phyloP scores from a whole-genome alignment of 2,797 vertebrate genomes.

The Acipenser transmontanus region DNA sequence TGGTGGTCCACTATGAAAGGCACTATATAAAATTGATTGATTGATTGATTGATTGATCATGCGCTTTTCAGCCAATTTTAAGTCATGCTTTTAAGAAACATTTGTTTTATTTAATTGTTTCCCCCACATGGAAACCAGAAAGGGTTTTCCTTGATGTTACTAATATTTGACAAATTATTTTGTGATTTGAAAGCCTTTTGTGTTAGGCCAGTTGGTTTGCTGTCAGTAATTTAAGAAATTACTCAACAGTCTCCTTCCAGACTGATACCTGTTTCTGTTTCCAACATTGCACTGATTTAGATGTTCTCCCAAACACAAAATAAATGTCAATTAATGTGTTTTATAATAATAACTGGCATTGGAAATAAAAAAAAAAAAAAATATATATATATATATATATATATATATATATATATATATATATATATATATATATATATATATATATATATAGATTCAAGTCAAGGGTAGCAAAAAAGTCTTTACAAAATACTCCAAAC shows the following conservation, averaged over 20 bases:
- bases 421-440: too few relatives aligned
- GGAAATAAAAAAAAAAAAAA: too few relatives aligned
- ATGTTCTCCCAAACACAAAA: slow-evolving; percentile 6
- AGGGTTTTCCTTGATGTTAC: not conserved
- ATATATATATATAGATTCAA: too few relatives aligned
- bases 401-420: too few relatives aligned
- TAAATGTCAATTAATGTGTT: not conserved
- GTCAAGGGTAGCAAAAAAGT: too few relatives aligned
- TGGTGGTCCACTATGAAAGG: too few relatives aligned
- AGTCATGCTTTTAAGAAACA: not conserved
- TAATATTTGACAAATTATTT: not conserved
- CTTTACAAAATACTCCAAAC: too few relatives aligned
- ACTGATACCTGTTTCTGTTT: not conserved
- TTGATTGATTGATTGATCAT: too few relatives aligned
- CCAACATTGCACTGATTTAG: slow-evolving; percentile 1
- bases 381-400: too few relatives aligned
- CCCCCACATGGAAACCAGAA: not conserved
- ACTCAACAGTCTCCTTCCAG: slow-evolving; percentile 35
- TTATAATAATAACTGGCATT: too few relatives aligned
- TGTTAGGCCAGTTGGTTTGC: slow-evolving; percentile 51
- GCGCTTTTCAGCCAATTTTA: not conserved
- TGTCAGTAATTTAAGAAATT: slow-evolving; percentile 48
- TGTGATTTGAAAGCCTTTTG: slow-evolving; percentile 34
- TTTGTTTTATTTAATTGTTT: not conserved
- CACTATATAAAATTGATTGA: too few relatives aligned